These are phyloP conservation scores for Colaptes auratus DNA, from an alignment of 2,113 vertebrate species.

Conservation along the genomic window DNA sequence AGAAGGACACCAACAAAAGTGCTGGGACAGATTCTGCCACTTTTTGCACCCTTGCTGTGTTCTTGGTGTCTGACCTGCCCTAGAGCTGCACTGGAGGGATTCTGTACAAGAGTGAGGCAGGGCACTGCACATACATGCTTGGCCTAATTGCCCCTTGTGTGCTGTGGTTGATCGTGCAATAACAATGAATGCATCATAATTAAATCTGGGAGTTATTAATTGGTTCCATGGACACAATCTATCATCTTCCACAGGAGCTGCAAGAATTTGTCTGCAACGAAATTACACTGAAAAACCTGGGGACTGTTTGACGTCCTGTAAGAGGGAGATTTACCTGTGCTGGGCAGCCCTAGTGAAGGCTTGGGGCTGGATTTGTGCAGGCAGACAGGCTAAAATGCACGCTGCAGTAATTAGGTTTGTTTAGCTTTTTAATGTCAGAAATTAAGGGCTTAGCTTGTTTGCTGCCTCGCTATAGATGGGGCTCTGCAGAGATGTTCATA, in stretches of 20 bases:
- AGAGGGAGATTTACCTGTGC: neutral
- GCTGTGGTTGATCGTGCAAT: slow-evolving; percentile 43
- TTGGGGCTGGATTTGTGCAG: neutral
- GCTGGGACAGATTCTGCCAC: neutral
- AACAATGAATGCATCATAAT: slow-evolving; percentile 60
- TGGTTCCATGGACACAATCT: slow-evolving; percentile 46
- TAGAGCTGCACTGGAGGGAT: neutral
- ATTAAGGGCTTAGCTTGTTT: slow-evolving; percentile 48
- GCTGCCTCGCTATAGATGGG: slow-evolving; percentile 51
- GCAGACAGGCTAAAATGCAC: neutral
- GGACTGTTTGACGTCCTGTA: neutral
- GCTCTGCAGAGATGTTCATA: slow-evolving; percentile 57
- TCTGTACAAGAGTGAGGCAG: neutral
- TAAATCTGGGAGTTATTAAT: slow-evolving; percentile 63
- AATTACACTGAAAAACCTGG: neutral
- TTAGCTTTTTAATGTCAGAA: slow-evolving; percentile 49
- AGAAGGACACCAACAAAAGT: neutral
- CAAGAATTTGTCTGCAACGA: slow-evolving; percentile 20
- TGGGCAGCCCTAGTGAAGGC: neutral
- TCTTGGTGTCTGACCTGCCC: neutral
- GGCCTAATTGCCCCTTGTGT: slow-evolving; percentile 34
- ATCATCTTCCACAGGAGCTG: neutral
- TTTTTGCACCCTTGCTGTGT: neutral
- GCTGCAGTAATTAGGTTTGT: slow-evolving; percentile 15
- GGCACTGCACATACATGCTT: neutral